Conservation (phyloP, 1,140 invertebrate genomes). For the Notospermus geniculatus region DNA sequence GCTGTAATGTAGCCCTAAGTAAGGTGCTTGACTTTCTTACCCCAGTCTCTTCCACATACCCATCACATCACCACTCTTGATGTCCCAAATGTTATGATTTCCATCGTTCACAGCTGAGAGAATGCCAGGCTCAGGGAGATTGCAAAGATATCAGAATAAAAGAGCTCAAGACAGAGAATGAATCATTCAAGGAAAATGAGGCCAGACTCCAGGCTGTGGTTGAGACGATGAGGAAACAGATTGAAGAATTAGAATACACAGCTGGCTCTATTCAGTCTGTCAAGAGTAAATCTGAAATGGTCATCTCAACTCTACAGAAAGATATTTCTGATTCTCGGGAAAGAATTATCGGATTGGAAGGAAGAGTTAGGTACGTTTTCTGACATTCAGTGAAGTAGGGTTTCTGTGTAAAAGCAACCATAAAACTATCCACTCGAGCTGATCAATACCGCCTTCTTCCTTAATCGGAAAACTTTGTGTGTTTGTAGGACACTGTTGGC, state of each 20-base stretch:
- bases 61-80: no score
- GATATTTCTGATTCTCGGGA: conserved; percentile 45
- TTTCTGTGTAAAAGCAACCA: no score
- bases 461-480: no score
- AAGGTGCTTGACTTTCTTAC: no score
- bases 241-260: conserved; percentile 43
- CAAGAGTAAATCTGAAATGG: conserved; percentile 44
- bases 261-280: conserved; percentile 43
- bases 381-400: neutral
- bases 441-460: no score
- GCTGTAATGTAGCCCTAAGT: no score
- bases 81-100: neutral
- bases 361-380: conserved; percentile 40
- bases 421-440: no score
- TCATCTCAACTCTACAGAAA: conserved; percentile 46
- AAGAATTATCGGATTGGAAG: conserved; percentile 49
- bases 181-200: conserved; percentile 45
- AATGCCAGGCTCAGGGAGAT: conserved; percentile 41
- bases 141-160: conserved; percentile 48
- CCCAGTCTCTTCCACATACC: no score
- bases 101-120: conserved; percentile 32
- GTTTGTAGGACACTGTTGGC: conserved; percentile 42
- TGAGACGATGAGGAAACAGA: conserved; percentile 37
- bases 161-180: conserved; percentile 40
- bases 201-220: conserved; percentile 33